Evolutionary conservation across 2,113 vertebrate genomes (phyloP).

Genomic region (Scomber scombrus): DNA sequence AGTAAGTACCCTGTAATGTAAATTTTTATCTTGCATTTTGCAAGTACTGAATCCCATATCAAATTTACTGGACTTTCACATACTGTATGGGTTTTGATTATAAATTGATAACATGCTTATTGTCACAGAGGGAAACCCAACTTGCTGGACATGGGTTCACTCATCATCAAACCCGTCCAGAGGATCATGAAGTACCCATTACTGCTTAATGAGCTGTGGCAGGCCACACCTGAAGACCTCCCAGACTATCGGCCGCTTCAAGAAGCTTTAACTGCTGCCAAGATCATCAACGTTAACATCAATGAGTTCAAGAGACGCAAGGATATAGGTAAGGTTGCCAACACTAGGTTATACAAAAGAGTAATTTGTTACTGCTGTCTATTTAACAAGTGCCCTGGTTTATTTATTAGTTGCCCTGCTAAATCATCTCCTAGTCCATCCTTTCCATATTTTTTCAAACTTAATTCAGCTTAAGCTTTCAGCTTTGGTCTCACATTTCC

Average conservation of each 20-base stretch:
- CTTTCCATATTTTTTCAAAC: neutral
- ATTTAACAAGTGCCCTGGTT: neutral
- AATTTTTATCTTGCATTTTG: neutral
- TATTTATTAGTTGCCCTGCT: neutral
- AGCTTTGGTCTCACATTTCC: neutral
- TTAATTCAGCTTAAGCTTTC: neutral
- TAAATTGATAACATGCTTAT: neutral
- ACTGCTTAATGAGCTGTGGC: conserved; percentile 91
- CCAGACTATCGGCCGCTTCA: conserved; percentile 87
- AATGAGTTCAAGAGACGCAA: conserved; percentile 97
- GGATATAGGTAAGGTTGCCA: conserved; percentile 88
- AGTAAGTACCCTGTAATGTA: conserved; percentile 88
- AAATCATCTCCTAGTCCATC: neutral
- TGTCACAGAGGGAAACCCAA: conserved; percentile 90
- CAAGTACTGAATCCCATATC: neutral
- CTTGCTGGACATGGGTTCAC: conserved; percentile 93
- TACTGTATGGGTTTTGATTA: neutral
- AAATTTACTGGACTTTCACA: neutral
- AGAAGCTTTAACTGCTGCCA: conserved; percentile 88
- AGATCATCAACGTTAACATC: conserved; percentile 93
- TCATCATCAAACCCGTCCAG: conserved; percentile 97
- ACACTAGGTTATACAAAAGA: no score
- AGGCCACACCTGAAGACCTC: conserved; percentile 92
- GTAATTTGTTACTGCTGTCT: neutral
- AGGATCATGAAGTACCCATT: conserved; percentile 97